Evolutionary conservation across 1,140 invertebrate genomes (phyloP).

Genomic region (Leptinotarsa lineolata): DNA sequence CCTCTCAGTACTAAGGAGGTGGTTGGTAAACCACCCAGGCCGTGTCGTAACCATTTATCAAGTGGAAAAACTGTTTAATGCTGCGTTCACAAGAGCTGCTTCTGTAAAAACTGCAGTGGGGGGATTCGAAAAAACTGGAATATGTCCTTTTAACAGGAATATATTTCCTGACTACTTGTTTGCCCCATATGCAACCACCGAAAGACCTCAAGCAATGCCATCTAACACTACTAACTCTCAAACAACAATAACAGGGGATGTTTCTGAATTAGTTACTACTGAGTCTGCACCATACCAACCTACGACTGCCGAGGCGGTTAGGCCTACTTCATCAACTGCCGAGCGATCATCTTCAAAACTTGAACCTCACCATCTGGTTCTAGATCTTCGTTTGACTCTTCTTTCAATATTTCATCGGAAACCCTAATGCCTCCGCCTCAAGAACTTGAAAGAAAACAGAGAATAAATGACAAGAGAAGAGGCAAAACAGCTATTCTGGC

Average conservation of each 20-base stretch:
- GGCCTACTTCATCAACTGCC: background rate
- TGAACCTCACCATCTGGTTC: background rate
- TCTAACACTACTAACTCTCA: no score
- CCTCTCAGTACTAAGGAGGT: slow-evolving; percentile 44
- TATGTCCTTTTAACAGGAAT: slow-evolving; percentile 11
- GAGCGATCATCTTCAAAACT: background rate
- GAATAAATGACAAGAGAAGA: slow-evolving; percentile 3
- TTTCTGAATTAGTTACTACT: background rate
- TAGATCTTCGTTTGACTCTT: background rate
- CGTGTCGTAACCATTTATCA: slow-evolving; percentile 19
- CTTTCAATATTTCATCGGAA: background rate
- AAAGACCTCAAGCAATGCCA: background rate
- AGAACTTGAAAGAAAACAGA: background rate
- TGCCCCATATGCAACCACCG: slow-evolving; percentile 5
- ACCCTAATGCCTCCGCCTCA: slow-evolving; percentile 12
- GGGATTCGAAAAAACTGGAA: slow-evolving; percentile 23
- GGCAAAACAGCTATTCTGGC: slow-evolving; percentile 1
- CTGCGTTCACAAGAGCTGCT: slow-evolving; percentile 15
- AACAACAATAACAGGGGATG: no score
- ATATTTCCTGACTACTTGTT: slow-evolving; percentile 25
- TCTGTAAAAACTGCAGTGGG: background rate
- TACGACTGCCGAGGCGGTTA: background rate
- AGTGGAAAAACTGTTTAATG: slow-evolving; percentile 10
- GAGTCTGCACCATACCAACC: background rate
- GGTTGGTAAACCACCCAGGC: slow-evolving; percentile 24